phyloP scores from a whole-genome alignment of 1,140 invertebrate genomes.

The Monomorium pharaonis region DNA sequence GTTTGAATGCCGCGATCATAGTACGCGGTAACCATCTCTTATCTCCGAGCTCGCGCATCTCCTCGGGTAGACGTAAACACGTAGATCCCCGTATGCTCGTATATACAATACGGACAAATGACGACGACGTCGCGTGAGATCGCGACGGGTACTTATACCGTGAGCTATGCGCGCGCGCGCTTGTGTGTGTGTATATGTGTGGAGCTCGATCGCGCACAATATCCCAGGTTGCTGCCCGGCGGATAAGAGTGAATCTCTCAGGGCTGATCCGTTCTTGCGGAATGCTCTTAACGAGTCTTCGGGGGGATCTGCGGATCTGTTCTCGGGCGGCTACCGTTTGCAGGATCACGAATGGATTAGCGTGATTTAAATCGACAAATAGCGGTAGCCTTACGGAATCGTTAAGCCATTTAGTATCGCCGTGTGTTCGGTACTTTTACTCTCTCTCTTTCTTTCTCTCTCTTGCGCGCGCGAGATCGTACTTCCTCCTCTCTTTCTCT shows the following conservation, averaged over 20 bases:
- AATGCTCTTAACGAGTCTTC: conserved; percentile 72
- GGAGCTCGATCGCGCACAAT: conserved; percentile 67
- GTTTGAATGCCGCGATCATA: conserved; percentile 49
- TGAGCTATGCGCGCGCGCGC: conserved; percentile 56
- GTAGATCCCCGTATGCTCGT: conserved; percentile 15
- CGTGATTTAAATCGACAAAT: conserved; percentile 73
- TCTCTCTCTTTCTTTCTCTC: background rate
- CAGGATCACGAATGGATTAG: conserved; percentile 71
- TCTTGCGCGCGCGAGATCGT: background rate
- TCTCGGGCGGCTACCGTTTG: conserved; percentile 63
- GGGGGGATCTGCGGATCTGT: conserved; percentile 65
- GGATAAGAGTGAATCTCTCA: conserved; percentile 47
- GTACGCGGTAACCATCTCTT: conserved; percentile 42
- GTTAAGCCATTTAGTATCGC: conserved; percentile 62
- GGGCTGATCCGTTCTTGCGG: conserved; percentile 42
- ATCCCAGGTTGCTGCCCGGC: conserved; percentile 33
- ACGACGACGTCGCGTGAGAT: conserved; percentile 66
- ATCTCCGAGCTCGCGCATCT: conserved; percentile 24
- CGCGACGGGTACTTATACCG: conserved; percentile 27
- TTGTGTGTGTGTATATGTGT: too few relatives aligned
- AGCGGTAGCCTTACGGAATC: conserved; percentile 69
- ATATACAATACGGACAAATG: conserved; percentile 68
- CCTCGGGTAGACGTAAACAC: conserved; percentile 29
- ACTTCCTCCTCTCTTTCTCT: background rate
- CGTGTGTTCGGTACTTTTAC: conserved; percentile 19